phyloP scores from a whole-genome alignment of 2,888 invertebrate species.

The Orthonychiurus folsomi region DNA sequence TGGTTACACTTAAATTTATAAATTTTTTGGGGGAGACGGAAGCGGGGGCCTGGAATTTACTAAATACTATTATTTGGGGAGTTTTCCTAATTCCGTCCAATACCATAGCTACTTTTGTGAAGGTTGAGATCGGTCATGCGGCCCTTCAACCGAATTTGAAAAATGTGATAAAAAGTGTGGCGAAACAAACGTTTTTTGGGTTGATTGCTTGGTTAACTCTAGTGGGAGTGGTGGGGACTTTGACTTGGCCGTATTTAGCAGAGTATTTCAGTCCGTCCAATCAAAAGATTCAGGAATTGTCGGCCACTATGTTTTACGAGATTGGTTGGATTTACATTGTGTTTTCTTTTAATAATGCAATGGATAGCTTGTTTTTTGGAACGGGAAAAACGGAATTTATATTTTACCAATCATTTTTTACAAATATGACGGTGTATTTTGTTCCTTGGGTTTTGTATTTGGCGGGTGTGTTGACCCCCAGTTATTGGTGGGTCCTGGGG shows the following conservation, averaged over 20 bases:
- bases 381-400: conserved; percentile 27
- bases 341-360: conserved; percentile 27
- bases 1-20: conserved; percentile 32
- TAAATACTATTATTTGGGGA: conserved; percentile 31
- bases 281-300: conserved; percentile 20
- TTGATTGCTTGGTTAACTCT: conserved; percentile 22
- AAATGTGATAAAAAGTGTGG: conserved; percentile 20
- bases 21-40: conserved; percentile 29
- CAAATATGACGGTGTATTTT: conserved; percentile 29
- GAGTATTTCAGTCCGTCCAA: conserved; percentile 27
- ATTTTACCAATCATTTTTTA: conserved; percentile 28
- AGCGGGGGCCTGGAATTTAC: conserved; percentile 27
- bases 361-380: conserved; percentile 31
- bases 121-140: conserved; percentile 26
- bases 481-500: conserved; percentile 28
- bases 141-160: conserved; percentile 14
- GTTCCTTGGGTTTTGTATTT: conserved; percentile 31
- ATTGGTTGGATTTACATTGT: conserved; percentile 31
- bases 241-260: conserved; percentile 26
- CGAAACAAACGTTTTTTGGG: conserved; percentile 15
- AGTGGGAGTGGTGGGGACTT: conserved; percentile 11
- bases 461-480: conserved; percentile 17
- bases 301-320: conserved; percentile 23
- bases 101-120: conserved; percentile 26
- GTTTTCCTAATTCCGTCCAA: conserved; percentile 24